Conservation (phyloP, 1,140 invertebrate species). For the Elysia chlorotica region DNA sequence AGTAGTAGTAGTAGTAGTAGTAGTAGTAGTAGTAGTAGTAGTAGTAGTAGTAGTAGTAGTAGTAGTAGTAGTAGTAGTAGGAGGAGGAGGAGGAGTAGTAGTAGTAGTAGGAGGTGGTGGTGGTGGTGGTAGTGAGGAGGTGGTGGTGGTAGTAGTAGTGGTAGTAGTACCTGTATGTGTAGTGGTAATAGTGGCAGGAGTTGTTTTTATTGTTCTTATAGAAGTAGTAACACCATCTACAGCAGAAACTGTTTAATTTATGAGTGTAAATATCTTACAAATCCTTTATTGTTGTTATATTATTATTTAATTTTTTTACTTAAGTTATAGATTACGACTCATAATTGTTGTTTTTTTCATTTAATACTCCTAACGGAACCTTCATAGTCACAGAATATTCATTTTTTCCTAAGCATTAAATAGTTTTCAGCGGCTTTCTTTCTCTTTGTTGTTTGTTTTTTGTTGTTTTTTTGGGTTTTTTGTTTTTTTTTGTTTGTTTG, state of each 20-base stretch:
- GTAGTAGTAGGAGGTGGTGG: background rate
- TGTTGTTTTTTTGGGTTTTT: no score
- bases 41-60: constrained; percentile 23
- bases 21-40: constrained; percentile 15
- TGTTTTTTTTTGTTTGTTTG: no score
- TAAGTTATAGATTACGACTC: no score
- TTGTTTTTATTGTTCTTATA: background rate
- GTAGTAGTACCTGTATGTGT: background rate
- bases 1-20: constrained; percentile 21
- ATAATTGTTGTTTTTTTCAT: no score
- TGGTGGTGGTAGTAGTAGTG: constrained; percentile 16
- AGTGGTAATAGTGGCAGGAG: constrained; percentile 1
- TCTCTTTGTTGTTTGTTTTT: no score
- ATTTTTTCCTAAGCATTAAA: no score
- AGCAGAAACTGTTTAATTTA: constrained; percentile 2
- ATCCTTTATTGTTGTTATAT: no score
- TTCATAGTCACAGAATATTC: no score
- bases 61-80: constrained; percentile 8
- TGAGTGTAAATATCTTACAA: no score
- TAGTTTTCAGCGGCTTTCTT: no score
- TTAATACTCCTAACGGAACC: no score
- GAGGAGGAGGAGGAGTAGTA: background rate
- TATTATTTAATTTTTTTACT: no score
- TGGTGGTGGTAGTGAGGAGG: background rate
- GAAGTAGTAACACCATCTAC: background rate